These are phyloP conservation scores for Caenorhabditis afra DNA, from an alignment of 2,888 invertebrate species.

Conservation along the genomic window DNA sequence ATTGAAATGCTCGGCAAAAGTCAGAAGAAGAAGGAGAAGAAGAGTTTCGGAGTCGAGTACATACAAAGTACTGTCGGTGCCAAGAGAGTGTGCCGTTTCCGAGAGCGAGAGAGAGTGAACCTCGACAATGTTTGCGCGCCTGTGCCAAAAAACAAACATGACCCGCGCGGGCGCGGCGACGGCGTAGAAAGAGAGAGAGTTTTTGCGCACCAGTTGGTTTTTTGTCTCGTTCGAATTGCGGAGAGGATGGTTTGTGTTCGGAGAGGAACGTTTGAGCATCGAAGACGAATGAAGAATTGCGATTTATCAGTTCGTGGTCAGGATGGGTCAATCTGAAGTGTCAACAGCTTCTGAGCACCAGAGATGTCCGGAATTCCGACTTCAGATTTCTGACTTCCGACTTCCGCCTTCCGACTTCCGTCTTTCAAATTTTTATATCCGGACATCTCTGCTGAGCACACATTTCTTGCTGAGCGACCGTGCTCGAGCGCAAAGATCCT, in stretches of 20 bases:
- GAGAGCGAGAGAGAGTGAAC: too few species aligned
- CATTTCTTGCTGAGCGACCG: too few species aligned
- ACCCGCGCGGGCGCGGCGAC: neutral
- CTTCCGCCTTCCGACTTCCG: too few species aligned
- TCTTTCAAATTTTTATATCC: too few species aligned
- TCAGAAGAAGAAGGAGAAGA: neutral
- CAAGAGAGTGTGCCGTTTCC: constrained; percentile 8
- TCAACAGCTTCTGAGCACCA: too few species aligned
- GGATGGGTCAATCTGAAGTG: neutral
- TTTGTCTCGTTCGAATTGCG: neutral
- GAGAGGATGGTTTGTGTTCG: neutral
- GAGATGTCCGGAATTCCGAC: too few species aligned
- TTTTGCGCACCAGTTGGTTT: constrained; percentile 19
- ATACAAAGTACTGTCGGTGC: neutral
- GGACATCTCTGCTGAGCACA: too few species aligned
- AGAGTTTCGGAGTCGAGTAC: constrained; percentile 23
- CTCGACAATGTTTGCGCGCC: constrained; percentile 20
- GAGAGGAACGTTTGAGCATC: neutral
- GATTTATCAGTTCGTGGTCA: constrained; percentile 4
- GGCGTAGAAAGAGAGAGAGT: neutral
- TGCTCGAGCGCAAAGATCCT: too few species aligned
- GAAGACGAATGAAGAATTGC: neutral
- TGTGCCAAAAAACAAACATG: constrained; percentile 23
- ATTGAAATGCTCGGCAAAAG: constrained; percentile 12
- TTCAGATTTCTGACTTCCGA: too few species aligned